Evolutionary conservation across 37 sponge, comb jelly and placozoan species (phyloP), one percentile per base, ranked within the genome.

Genomic region (Cliona cf. orientalis): DNA sequence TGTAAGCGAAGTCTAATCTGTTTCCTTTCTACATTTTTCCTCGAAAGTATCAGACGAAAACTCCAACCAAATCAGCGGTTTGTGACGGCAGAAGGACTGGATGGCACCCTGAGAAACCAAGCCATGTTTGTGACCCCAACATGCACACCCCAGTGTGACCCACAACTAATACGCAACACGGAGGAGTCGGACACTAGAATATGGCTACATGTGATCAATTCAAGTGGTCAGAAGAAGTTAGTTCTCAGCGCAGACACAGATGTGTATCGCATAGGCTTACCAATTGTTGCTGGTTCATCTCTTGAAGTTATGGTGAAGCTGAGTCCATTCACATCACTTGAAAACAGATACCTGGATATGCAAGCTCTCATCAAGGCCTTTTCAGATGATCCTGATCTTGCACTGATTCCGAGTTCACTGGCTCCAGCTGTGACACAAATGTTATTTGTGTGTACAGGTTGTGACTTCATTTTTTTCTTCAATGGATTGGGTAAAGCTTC

Each of bases 381-480:
- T 35, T 17, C 11, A 5, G 46, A 67, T 69, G 81, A 80, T 33
- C 71, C 81, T 37, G 81, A 80, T 68, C 49, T 80, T 25, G 38
- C 71, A 36, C 4, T 25, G n/a, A 41, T 80, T 21, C 38, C 37
- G 37, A 5, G 11, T 32, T 42, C 39, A 57, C 29, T 7, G 22
- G 23, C 2, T n/a, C 28, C 56, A 21, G 5, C 22, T 9, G 26
- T 59, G 9, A 59, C 69, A 4, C 71, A 69, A 32, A 37, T 45
- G 3, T 40, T 80, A 3, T 80, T 53, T 68, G 71, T 68, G 5
- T 17, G 45, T 25, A 43, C 59, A 55, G 81, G 81, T 23, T 80
- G 81, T 69, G 81, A 80, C 60, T 80, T 36, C 42, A 69, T 65
- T 26, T 80, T 71, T 11, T 80, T 80, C 46, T 80, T 80, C 32